These are phyloP conservation scores for Heterodera schachtii DNA, from an alignment of 1,140 invertebrate genomes.

Conservation along the genomic window DNA sequence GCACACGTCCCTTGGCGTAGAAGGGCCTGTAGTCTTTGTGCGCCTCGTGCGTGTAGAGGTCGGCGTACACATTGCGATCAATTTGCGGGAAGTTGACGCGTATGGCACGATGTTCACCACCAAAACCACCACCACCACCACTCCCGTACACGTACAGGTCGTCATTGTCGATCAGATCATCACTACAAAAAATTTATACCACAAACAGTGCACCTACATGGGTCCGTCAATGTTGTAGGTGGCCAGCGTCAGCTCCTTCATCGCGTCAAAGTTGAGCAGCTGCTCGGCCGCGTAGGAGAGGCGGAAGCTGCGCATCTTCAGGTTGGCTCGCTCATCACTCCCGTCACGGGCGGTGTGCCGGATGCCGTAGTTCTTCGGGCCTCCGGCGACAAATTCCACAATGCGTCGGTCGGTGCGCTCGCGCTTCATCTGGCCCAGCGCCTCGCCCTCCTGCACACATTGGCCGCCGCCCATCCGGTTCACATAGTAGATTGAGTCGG, in stretches of 20 bases:
- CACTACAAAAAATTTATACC: neutral
- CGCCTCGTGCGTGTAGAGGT: neutral
- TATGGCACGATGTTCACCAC: neutral
- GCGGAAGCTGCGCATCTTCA: slow-evolving; percentile 4
- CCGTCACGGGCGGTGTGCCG: neutral
- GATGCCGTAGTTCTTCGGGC: slow-evolving; percentile 12
- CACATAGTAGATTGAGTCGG: slow-evolving; percentile 11
- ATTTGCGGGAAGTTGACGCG: slow-evolving; percentile 3
- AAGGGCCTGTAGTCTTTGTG: slow-evolving; percentile 12
- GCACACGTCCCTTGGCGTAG: neutral
- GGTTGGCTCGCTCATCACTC: neutral
- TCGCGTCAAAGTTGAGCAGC: neutral
- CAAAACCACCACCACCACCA: too few relatives aligned
- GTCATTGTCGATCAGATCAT: neutral
- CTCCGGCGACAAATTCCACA: slow-evolving; percentile 9
- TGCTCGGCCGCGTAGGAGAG: slow-evolving; percentile 8
- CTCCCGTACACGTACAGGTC: neutral
- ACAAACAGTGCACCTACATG: neutral
- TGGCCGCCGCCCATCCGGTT: neutral
- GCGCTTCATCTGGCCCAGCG: slow-evolving; percentile 16
- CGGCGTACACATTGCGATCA: neutral
- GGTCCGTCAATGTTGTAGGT: slow-evolving; percentile 8
- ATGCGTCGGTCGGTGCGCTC: neutral
- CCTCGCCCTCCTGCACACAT: neutral
- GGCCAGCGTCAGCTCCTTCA: neutral